Conservation (phyloP, 1,140 invertebrate genomes). For the Limonius californicus region DNA sequence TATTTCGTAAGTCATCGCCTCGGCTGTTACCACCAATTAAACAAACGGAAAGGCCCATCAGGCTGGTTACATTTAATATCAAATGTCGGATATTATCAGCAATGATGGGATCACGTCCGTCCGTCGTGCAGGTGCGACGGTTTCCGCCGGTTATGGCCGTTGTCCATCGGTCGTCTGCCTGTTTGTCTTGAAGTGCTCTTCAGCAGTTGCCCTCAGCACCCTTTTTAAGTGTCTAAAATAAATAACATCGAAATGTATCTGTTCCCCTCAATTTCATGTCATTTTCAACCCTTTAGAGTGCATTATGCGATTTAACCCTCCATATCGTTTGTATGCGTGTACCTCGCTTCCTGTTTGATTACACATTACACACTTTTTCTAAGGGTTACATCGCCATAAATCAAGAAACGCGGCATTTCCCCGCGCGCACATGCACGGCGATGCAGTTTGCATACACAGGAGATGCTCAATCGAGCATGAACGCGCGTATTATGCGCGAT, state of each 20-base stretch:
- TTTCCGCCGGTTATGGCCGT: background rate
- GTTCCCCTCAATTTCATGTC: slow-evolving; percentile 27
- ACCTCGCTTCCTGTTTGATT: slow-evolving; percentile 18
- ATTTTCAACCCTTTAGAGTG: slow-evolving; percentile 24
- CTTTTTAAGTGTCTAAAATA: slow-evolving; percentile 17
- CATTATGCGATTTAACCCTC: slow-evolving; percentile 22
- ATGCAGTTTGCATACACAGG: slow-evolving; percentile 5
- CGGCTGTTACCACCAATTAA: background rate
- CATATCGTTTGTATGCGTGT: slow-evolving; percentile 11
- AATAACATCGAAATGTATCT: slow-evolving; percentile 23
- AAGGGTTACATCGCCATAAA: slow-evolving; percentile 22
- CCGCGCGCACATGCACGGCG: background rate
- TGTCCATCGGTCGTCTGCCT: background rate
- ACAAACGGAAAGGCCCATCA: background rate
- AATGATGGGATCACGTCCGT: background rate
- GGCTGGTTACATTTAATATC: background rate
- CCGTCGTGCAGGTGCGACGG: background rate
- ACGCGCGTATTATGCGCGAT: background rate
- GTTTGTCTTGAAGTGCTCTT: slow-evolving; percentile 8
- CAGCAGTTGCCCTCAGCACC: background rate
- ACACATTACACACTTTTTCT: slow-evolving; percentile 19
- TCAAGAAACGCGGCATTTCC: slow-evolving; percentile 12
- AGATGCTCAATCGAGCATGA: slow-evolving; percentile 7
- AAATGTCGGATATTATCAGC: slow-evolving; percentile 4
- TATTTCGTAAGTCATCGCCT: background rate